These are phyloP conservation scores for Indicator maculatus DNA, from an alignment of 2,113 vertebrate species.

Conservation along the genomic window DNA sequence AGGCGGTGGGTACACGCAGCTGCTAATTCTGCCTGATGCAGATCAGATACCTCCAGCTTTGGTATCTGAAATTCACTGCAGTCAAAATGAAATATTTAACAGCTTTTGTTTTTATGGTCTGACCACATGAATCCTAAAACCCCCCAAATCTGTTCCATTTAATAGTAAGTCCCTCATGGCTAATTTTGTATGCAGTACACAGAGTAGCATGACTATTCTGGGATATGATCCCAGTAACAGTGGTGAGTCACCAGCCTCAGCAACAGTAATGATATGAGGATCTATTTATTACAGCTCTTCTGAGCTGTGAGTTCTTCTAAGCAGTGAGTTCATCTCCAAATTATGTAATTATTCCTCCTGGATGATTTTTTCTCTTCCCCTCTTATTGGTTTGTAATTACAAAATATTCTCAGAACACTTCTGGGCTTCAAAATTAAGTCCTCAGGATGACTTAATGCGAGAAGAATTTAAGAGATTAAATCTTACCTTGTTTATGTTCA, in stretches of 20 bases:
- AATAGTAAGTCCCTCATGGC: constrained; percentile 29
- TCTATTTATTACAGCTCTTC: constrained; percentile 75
- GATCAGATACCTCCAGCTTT: background rate
- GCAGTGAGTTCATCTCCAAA: constrained; percentile 65
- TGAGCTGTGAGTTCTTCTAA: constrained; percentile 23
- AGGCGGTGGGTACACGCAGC: fast-evolving
- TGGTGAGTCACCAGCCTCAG: constrained; percentile 72
- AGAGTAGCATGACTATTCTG: constrained; percentile 61
- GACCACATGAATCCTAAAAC: background rate
- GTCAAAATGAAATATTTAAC: background rate
- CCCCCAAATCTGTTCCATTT: background rate
- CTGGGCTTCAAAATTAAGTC: constrained; percentile 65
- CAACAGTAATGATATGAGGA: constrained; percentile 58
- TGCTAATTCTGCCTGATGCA: background rate
- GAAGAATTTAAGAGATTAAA: constrained; percentile 17
- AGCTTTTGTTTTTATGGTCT: background rate
- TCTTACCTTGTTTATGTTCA: constrained; percentile 37
- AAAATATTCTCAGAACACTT: constrained; percentile 62
- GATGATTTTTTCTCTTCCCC: constrained; percentile 66
- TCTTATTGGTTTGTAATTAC: constrained; percentile 77
- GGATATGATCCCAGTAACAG: constrained; percentile 59
- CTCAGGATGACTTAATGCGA: background rate
- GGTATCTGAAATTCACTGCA: background rate
- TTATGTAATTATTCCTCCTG: constrained; percentile 82
- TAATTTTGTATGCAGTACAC: constrained; percentile 52